These are phyloP conservation scores for Petromus typicus DNA, from an alignment of 2,113 vertebrate species.

Conservation along the genomic window DNA sequence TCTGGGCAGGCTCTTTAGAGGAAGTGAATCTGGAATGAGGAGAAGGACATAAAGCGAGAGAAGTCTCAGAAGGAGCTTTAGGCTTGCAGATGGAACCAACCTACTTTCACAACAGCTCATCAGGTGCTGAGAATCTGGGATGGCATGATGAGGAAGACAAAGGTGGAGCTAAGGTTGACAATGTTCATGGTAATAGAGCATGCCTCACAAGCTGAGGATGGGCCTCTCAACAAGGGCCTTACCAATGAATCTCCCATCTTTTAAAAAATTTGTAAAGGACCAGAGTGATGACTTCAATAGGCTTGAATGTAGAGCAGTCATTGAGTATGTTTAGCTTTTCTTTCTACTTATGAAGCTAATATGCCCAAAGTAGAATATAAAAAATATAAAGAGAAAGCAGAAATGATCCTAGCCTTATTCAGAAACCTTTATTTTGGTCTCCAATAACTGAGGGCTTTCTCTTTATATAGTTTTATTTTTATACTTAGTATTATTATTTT, in stretches of 20 bases:
- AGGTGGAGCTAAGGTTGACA: neutral
- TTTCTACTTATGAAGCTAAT: neutral
- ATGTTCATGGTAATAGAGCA: neutral
- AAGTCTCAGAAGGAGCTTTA: neutral
- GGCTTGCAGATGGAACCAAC: neutral
- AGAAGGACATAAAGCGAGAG: neutral
- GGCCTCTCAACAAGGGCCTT: neutral
- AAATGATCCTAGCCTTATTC: neutral
- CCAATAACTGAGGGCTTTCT: neutral
- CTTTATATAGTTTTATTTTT: conserved; percentile 31
- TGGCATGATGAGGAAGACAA: neutral
- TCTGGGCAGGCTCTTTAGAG: neutral
- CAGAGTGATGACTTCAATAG: neutral
- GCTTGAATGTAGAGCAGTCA: neutral
- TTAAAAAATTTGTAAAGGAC: neutral
- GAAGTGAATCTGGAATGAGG: conserved; percentile 12
- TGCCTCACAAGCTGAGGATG: neutral
- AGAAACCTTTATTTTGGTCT: conserved; percentile 38
- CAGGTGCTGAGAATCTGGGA: conserved; percentile 16
- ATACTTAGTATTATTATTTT: conserved; percentile 8
- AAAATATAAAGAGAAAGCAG: conserved; percentile 31
- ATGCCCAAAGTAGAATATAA: conserved; percentile 10
- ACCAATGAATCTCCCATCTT: neutral
- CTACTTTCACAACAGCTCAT: neutral
- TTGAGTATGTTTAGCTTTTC: conserved; percentile 24